Percentiles rank a stretch among this genome's conserved stretches.
Conservation (phyloP, 2,888 invertebrate species). For the Liopterus haemorrhoidalis region DNA sequence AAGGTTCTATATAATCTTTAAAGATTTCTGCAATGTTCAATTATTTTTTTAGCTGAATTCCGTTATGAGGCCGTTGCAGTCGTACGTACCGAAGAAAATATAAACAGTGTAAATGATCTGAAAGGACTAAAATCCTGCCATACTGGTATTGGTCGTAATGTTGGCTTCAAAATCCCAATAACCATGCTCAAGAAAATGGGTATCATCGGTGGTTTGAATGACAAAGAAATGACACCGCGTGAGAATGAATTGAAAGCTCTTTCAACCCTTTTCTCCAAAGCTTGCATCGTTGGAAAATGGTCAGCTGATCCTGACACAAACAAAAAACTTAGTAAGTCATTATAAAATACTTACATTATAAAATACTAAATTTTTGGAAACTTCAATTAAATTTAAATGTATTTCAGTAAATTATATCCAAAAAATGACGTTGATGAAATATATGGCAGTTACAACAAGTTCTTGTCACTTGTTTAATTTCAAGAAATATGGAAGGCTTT, state of each 20-base stretch:
- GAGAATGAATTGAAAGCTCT: constrained; percentile 79
- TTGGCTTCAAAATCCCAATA: constrained; percentile 79
- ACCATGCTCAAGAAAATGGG: constrained; percentile 69
- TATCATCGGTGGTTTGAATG: constrained; percentile 61
- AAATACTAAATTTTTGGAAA: no score
- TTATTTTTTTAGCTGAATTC: constrained; percentile 57
- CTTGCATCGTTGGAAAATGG: constrained; percentile 83
- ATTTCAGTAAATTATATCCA: no score
- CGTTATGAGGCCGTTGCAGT: constrained; percentile 78
- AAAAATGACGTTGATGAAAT: no score
- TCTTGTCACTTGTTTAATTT: no score
- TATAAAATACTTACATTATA: no score
- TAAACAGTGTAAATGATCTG: constrained; percentile 62
- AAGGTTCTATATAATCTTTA: no score
- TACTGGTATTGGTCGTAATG: constrained; percentile 80
- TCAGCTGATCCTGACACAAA: constrained; percentile 69
- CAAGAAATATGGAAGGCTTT: no score
- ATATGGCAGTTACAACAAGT: no score
- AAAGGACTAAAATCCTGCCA: constrained; percentile 78
- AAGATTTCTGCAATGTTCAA: no score
- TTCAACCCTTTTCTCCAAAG: constrained; percentile 71
- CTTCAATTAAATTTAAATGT: no score
- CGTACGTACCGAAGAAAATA: constrained; percentile 66
- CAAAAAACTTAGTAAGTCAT: constrained; percentile 61
- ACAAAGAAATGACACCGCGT: constrained; percentile 61